Evolutionary conservation across 2,113 vertebrate genomes (phyloP).

Genomic region (Anoplopoma fimbria): DNA sequence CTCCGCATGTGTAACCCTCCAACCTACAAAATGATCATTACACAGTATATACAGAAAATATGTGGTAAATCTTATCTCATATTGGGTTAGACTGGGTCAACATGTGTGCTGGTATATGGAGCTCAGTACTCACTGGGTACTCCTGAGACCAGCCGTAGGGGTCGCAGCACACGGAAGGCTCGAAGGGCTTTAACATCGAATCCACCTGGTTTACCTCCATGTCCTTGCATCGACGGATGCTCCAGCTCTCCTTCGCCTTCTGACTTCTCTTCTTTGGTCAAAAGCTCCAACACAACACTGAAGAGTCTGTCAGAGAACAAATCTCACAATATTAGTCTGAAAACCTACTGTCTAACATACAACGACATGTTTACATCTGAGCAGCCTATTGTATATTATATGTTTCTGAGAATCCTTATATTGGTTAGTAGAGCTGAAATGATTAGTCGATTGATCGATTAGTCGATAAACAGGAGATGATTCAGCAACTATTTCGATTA

Average conservation of each 20-base stretch:
- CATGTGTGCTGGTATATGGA: neutral
- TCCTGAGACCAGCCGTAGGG: slow-evolving; percentile 98
- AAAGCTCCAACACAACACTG: slow-evolving; percentile 98
- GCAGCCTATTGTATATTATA: neutral
- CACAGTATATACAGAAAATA: neutral
- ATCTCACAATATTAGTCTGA: neutral
- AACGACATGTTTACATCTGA: neutral
- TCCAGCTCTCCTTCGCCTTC: slow-evolving; percentile 56
- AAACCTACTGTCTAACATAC: neutral
- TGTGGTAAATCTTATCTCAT: neutral
- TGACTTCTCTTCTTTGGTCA: slow-evolving; percentile 90
- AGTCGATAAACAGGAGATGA: neutral
- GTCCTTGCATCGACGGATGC: slow-evolving; percentile 85
- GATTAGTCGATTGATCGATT: neutral
- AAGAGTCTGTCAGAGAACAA: slow-evolving; percentile 89
- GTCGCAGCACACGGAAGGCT: slow-evolving; percentile 98
- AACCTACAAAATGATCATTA: neutral
- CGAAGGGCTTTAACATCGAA: slow-evolving; percentile 99
- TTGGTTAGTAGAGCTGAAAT: neutral
- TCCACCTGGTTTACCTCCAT: slow-evolving; percentile 94
- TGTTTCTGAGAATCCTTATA: neutral
- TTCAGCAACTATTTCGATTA: neutral
- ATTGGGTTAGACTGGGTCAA: neutral
- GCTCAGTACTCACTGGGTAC: slow-evolving; percentile 94
- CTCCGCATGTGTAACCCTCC: slow-evolving; percentile 28